A percentile compares a stretch with the other conserved stretches of the same genome.
phyloP scores from a whole-genome alignment of 2,797 vertebrate species.

The Heliangelus exortis region DNA sequence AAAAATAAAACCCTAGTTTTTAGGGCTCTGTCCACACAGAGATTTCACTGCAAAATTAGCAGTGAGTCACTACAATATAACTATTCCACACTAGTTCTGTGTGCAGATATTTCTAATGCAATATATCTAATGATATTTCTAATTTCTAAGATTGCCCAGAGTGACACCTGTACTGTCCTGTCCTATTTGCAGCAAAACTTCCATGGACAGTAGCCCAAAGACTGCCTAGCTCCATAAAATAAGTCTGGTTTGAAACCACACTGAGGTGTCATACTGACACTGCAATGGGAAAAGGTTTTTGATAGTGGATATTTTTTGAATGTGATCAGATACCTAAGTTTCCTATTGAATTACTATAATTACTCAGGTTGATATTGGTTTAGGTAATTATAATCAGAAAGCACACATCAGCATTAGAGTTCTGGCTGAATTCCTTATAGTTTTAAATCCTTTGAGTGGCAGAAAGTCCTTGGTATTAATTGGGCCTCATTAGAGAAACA shows the following conservation, averaged over 20 bases:
- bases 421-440: constrained; percentile 34
- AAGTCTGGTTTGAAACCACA: not conserved
- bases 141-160: not conserved
- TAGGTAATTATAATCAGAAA: constrained; percentile 44
- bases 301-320: not conserved
- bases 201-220: not conserved
- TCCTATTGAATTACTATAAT: not conserved
- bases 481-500: constrained; percentile 33
- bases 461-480: constrained; percentile 55
- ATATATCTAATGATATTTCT: not conserved
- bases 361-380: not conserved
- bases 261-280: not conserved
- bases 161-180: not conserved
- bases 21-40: not conserved
- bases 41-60: not conserved
- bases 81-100: not conserved
- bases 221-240: not conserved
- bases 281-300: not conserved
- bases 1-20: not conserved
- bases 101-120: not conserved
- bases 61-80: not conserved
- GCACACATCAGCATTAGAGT: not conserved
- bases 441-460: constrained; percentile 36
- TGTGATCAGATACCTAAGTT: not conserved
- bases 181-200: not conserved